phyloP scores from a whole-genome alignment of 1,140 invertebrate genomes.

The Amphibalanus amphitrite region DNA sequence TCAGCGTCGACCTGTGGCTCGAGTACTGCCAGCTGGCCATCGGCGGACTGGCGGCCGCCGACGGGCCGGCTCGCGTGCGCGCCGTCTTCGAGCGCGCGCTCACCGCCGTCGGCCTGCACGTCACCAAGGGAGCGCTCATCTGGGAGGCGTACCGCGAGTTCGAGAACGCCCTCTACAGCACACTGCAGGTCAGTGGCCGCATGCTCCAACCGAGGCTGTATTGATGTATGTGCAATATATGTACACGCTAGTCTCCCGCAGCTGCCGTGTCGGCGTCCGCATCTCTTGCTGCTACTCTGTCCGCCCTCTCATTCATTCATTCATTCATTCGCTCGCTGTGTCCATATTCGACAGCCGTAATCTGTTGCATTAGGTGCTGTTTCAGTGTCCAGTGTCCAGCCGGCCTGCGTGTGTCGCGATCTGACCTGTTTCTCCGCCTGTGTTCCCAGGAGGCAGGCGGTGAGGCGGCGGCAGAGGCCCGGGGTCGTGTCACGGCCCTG shows the following conservation, averaged over 20 bases:
- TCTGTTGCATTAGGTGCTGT: too few species aligned
- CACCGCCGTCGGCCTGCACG: conserved; percentile 45
- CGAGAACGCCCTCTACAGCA: not conserved
- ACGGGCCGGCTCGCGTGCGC: conserved; percentile 34
- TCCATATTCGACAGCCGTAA: too few species aligned
- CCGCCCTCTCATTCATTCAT: too few species aligned
- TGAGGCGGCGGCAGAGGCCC: not conserved
- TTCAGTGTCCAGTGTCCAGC: too few species aligned
- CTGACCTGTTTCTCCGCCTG: not conserved
- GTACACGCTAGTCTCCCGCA: too few species aligned
- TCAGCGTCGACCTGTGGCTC: conserved; percentile 55
- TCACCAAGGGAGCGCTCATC: conserved; percentile 43
- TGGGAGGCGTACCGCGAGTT: conserved; percentile 30
- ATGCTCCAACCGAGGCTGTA: too few species aligned
- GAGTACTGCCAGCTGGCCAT: conserved; percentile 34
- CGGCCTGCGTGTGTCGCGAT: too few species aligned
- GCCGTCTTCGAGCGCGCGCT: conserved; percentile 49
- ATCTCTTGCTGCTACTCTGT: too few species aligned
- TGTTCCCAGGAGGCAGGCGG: not conserved
- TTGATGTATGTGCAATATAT: too few species aligned
- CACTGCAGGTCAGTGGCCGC: not conserved
- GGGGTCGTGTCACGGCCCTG: not conserved
- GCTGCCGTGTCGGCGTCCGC: too few species aligned
- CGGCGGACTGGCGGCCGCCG: conserved; percentile 18
- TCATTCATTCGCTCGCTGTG: too few species aligned